Base-by-base conservation (phyloP, 2,797 vertebrate genomes). In the Paratrypauchen microcephalus region DNA sequence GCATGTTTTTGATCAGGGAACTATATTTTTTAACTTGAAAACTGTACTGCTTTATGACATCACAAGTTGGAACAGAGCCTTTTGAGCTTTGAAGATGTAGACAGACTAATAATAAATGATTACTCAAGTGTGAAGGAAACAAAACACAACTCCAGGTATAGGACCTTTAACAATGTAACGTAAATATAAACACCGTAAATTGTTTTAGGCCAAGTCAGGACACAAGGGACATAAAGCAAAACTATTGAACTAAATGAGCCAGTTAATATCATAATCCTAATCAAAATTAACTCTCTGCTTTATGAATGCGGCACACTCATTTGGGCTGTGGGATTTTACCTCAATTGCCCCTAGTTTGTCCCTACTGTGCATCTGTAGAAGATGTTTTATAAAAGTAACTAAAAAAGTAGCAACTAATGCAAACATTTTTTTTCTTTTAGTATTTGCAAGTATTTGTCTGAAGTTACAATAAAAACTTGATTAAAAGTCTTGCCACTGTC, bases 391-490 rank as follows among this genome's bases (percentile, higher is more conserved):
- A n/a, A 21, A 21, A 11, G n/a, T n/a, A 21, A n/a, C 1, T 2
- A n/a, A n/a, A n/a, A n/a, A n/a, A n/a, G n/a, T n/a, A n/a, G n/a
- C 48, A 7, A 21, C 21, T 1, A n/a, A 54, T 2, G 2, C 19
- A 50, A n/a, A 50, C 39, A 41, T 39, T 39, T 39, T 39, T 39
- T 9, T 9, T 11, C 7, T 39, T 39, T 39, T 39, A 39, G 48
- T 50, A 50, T n/a, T 50, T 19, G 48, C 6, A 2, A 52, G n/a
- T 56, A 24, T 56, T 56, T 24, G 4, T 56, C 23, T 12, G 26
- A 63, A 63, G 16, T 7, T 23, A 24, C 4, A 9, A 70, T 70
- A 58, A 81, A 76, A 80, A 39, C 36, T 11, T 39, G 36, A 9
- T 39, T 11, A 11, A 39, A 11, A 39, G 36, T 11, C 36, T 39